Base-by-base conservation (phyloP, 92 coral and sea anemone species). In the Porites lobata region DNA sequence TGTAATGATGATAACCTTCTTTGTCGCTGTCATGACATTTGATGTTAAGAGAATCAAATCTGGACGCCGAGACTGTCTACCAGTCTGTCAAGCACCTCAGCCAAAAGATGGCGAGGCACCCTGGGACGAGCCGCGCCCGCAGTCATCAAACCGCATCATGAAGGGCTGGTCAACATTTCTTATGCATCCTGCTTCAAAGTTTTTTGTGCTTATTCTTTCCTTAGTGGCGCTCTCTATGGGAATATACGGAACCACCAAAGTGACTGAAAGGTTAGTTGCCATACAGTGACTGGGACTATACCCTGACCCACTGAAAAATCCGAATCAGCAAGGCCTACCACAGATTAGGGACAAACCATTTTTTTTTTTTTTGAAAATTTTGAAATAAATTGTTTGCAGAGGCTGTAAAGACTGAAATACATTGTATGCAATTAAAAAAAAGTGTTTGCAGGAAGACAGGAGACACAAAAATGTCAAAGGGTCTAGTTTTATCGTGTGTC, bases 1-100 rank as follows among this genome's bases (percentile, higher is more conserved):
- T 76, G 61, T 94, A 68, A 84, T 96, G 90, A 93, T 96, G 51
- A 88, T 94, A 20, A 94, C 96, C 7, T 92, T 91, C 81, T 96
- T 96, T 61, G 96, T 96, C 0, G 98, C 98, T 10, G 77, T 90
- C 66, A 63, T 93, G 84, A 87, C 96, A 9, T 85, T 96, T 73
- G 98, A 96, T 58, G 91, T 94, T 21, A 80, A 72, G 67, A 80
- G 98, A 63, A 94, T 96, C n/a, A 94, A 96, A 83, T 88, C 87
- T 61, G 96, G 96, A 22, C 93, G 96, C 26, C 93, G 93, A 26
- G 94, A 96, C 77, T 96, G 96, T 57, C 81, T 90, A 24, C 98
- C 96, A 18, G 13, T 91, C 32, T 87, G 94, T 72, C 52, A 22
- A 2, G 92, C 92, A 53, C 92, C 96, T 9, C 64, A 59, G 17